phyloP scores from a whole-genome alignment of 1,140 invertebrate species.

The Lordiphosa clarofinis region DNA sequence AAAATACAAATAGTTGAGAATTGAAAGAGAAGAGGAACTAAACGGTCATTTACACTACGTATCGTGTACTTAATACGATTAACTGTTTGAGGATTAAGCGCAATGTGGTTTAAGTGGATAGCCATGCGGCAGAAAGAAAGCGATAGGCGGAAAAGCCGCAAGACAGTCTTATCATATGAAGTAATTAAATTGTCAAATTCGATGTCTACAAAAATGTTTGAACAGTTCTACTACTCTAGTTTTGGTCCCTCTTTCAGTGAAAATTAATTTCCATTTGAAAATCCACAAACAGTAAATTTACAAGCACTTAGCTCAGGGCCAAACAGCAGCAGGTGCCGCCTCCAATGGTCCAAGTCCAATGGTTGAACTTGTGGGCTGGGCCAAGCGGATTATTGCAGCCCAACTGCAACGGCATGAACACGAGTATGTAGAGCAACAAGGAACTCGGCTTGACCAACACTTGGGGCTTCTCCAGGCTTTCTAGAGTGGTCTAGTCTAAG shows the following conservation, averaged over 20 bases:
- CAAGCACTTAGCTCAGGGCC: constrained; percentile 58
- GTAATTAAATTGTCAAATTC: background rate
- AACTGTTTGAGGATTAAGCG: constrained; percentile 59
- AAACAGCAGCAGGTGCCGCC: constrained; percentile 11
- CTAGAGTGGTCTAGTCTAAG: constrained; percentile 26
- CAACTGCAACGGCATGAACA: constrained; percentile 13
- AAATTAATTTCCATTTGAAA: constrained; percentile 65
- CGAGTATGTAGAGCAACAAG: background rate
- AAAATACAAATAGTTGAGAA: constrained; percentile 11
- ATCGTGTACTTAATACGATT: constrained; percentile 66
- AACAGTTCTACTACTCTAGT: background rate
- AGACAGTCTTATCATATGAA: background rate
- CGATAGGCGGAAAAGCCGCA: background rate
- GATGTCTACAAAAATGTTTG: background rate
- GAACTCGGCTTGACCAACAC: constrained; percentile 46
- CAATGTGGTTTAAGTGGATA: constrained; percentile 33
- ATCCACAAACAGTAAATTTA: constrained; percentile 71
- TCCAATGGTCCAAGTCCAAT: constrained; percentile 1
- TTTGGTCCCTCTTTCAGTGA: constrained; percentile 14
- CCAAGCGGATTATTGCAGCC: constrained; percentile 62
- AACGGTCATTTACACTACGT: constrained; percentile 39
- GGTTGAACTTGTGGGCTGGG: constrained; percentile 27
- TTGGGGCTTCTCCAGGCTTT: constrained; percentile 29
- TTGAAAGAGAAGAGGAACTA: constrained; percentile 16
- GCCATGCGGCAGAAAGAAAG: constrained; percentile 2